phyloP scores from a whole-genome alignment of 1,140 invertebrate species.

The Brachionus angularis region DNA sequence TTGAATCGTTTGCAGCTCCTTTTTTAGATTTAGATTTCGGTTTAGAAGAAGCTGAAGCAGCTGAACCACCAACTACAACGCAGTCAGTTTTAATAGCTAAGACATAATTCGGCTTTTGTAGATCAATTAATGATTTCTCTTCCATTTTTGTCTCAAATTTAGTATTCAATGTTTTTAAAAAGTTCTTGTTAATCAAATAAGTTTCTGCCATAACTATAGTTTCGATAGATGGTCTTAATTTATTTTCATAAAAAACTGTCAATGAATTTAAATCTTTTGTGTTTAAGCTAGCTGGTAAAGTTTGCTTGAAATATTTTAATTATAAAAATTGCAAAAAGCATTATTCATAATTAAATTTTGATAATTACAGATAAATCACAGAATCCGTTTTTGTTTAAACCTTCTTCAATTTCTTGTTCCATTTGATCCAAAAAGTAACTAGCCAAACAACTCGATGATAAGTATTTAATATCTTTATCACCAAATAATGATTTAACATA shows the following conservation, averaged over 20 bases:
- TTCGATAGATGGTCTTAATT: slow-evolving; percentile 2
- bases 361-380: slow-evolving; percentile 67
- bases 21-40: slow-evolving; percentile 39
- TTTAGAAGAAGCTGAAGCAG: neutral
- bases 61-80: neutral
- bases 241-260: neutral
- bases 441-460: slow-evolving; percentile 60
- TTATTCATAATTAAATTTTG: slow-evolving; percentile 30
- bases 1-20: neutral
- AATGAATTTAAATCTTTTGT: neutral
- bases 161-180: neutral
- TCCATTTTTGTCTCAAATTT: slow-evolving; percentile 37
- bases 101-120: slow-evolving; percentile 4
- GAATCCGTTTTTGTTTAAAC: slow-evolving; percentile 68
- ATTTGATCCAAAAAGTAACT: slow-evolving; percentile 70
- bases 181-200: slow-evolving; percentile 33
- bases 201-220: slow-evolving; percentile 14
- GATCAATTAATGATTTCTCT: slow-evolving; percentile 12
- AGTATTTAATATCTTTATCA: slow-evolving; percentile 62
- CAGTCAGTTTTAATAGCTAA: slow-evolving; percentile 23
- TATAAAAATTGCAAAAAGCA: slow-evolving; percentile 44
- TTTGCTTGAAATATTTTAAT: slow-evolving; percentile 46
- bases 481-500: slow-evolving; percentile 76
- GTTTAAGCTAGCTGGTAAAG: neutral
- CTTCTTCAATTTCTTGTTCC: slow-evolving; percentile 78